Evolutionary conservation across 2,888 invertebrate genomes (phyloP).

Genomic region (Nymphalis urticae): DNA sequence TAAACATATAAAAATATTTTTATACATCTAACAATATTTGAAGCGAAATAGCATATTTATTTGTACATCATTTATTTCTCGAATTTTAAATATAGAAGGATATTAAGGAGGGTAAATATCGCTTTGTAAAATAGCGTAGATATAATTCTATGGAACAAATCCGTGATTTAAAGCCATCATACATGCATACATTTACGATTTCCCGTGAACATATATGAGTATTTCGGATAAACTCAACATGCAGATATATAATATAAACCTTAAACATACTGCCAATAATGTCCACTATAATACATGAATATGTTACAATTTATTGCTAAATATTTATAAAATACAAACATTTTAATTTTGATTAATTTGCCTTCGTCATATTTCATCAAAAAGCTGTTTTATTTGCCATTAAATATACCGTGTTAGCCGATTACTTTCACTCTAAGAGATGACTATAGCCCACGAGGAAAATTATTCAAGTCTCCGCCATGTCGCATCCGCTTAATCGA

Average conservation of each 20-base stretch:
- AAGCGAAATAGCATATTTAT: slow-evolving; percentile 54
- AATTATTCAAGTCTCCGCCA: too few species aligned
- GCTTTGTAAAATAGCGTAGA: slow-evolving; percentile 20
- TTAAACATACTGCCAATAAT: slow-evolving; percentile 12
- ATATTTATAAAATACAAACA: slow-evolving; percentile 11
- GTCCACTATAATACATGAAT: slow-evolving; percentile 13
- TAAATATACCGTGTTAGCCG: neutral
- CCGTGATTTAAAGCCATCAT: slow-evolving; percentile 33
- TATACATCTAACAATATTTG: slow-evolving; percentile 47
- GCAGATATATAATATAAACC: slow-evolving; percentile 10
- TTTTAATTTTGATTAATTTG: slow-evolving; percentile 15
- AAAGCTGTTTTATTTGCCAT: neutral
- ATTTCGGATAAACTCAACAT: slow-evolving; percentile 8
- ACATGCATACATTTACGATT: slow-evolving; percentile 24
- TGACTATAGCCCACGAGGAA: neutral
- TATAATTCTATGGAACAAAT: slow-evolving; percentile 27
- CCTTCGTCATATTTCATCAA: slow-evolving; percentile 13
- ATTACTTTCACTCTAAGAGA: neutral
- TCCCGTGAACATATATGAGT: slow-evolving; percentile 5
- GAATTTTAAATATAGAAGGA: slow-evolving; percentile 27
- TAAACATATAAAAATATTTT: slow-evolving; percentile 67
- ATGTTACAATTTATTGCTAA: slow-evolving; percentile 14
- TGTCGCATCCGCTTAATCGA: too few species aligned
- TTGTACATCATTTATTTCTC: slow-evolving; percentile 49
- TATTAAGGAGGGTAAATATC: slow-evolving; percentile 16